Percentiles rank a stretch among this genome's conserved stretches.
Evolutionary conservation across 2,888 invertebrate species (phyloP).

Genomic region (Synanthedon tipuliformis): DNA sequence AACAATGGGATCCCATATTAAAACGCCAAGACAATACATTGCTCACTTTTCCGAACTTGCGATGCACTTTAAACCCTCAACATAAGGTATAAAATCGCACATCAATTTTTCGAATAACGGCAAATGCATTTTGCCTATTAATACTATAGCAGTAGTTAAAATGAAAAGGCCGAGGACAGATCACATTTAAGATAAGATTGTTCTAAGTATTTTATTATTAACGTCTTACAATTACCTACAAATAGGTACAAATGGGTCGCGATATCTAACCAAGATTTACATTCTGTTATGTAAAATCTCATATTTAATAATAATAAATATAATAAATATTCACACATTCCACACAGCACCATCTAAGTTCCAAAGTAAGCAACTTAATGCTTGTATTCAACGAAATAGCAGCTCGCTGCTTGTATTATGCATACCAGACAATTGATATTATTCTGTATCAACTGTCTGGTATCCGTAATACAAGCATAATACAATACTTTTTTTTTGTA

Average conservation of each 20-base stretch:
- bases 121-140: neutral
- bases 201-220: conserved; percentile 9
- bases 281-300: conserved; percentile 2
- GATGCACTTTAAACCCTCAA: neutral
- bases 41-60: neutral
- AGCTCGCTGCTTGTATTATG: no score
- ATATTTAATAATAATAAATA: no score
- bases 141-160: neutral
- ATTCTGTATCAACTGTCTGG: no score
- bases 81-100: neutral
- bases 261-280: conserved; percentile 18
- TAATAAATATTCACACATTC: no score
- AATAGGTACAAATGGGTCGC: conserved; percentile 9
- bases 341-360: no score
- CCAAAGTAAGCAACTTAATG: no score
- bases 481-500: no score
- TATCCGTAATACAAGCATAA: no score
- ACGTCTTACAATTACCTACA: conserved; percentile 3
- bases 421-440: no score
- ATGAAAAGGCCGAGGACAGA: conserved; percentile 30
- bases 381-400: no score
- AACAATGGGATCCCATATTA: conserved; percentile 24
- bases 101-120: neutral
- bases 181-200: conserved; percentile 26
- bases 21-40: neutral